A percentile compares a stretch with the other conserved stretches of the same genome.
These are phyloP conservation scores for Dichetophora obliterata DNA, from an alignment of 2,888 invertebrate species.

Conservation along the genomic window DNA sequence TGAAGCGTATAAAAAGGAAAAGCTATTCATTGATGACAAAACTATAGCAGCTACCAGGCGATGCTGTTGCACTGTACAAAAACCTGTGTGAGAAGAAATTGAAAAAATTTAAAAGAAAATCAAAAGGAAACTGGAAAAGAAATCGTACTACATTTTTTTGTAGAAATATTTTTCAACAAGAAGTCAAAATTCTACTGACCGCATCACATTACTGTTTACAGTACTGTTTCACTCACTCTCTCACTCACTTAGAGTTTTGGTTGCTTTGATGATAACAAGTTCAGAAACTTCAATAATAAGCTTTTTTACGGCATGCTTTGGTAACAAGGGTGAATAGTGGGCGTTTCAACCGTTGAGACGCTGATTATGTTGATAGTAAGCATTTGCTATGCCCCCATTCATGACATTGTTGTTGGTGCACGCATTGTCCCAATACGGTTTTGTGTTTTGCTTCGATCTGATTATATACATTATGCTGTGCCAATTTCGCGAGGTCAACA, in stretches of 20 bases:
- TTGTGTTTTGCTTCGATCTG: not conserved
- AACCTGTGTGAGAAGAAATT: not conserved
- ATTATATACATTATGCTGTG: not conserved
- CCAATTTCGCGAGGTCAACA: constrained; percentile 55
- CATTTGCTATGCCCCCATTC: not conserved
- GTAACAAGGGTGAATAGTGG: constrained; percentile 55
- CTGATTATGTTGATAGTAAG: constrained; percentile 15
- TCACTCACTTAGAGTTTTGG: not conserved
- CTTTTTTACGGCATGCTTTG: constrained; percentile 51
- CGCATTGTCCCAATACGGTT: no score
- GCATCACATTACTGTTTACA: not conserved
- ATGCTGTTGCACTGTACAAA: not conserved
- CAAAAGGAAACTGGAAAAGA: not conserved
- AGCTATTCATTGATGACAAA: not conserved
- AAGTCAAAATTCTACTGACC: not conserved
- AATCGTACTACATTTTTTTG: no score
- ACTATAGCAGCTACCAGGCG: not conserved
- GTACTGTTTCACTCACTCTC: not conserved
- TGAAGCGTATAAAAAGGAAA: not conserved
- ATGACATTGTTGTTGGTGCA: not conserved
- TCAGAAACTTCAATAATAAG: not conserved
- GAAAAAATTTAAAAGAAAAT: not conserved
- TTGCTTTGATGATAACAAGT: not conserved
- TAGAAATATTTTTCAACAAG: no score
- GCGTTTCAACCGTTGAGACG: constrained; percentile 53